phyloP scores from a whole-genome alignment of 1,140 invertebrate species.

The Diuraphis noxia region DNA sequence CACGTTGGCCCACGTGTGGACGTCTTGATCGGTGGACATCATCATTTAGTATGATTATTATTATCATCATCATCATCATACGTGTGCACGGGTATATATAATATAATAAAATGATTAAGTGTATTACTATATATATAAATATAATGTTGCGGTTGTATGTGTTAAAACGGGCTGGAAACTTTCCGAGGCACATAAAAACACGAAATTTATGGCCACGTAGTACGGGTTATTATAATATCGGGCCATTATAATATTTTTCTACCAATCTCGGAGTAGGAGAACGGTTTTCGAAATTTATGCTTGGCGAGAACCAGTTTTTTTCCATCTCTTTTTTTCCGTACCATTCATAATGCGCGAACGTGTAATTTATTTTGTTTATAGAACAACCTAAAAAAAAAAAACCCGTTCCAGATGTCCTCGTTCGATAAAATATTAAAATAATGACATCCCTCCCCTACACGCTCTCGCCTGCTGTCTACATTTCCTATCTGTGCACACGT shows the following conservation, averaged over 20 bases:
- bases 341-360: constrained; percentile 53
- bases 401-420: constrained; percentile 51
- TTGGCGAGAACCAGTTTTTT: constrained; percentile 46
- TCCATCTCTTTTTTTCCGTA: constrained; percentile 25
- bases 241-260: constrained; percentile 48
- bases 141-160: constrained; percentile 24
- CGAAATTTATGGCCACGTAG: constrained; percentile 39
- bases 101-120: background rate
- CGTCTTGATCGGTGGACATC: background rate
- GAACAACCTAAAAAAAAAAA: constrained; percentile 42
- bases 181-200: constrained; percentile 45
- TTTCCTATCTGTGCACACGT: background rate
- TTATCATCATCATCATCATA: background rate
- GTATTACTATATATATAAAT: background rate
- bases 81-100: background rate
- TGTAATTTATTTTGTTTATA: constrained; percentile 54
- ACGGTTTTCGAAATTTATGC: constrained; percentile 47
- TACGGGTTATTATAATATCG: constrained; percentile 53
- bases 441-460: constrained; percentile 35
- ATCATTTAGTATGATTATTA: constrained; percentile 10
- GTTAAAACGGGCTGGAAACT: constrained; percentile 38
- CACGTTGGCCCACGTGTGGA: background rate
- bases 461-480: background rate
- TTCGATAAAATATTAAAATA: constrained; percentile 52
- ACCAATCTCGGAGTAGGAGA: constrained; percentile 52